Evolutionary conservation across 1,140 invertebrate genomes (phyloP).

Genomic region (Danaus melanippus): DNA sequence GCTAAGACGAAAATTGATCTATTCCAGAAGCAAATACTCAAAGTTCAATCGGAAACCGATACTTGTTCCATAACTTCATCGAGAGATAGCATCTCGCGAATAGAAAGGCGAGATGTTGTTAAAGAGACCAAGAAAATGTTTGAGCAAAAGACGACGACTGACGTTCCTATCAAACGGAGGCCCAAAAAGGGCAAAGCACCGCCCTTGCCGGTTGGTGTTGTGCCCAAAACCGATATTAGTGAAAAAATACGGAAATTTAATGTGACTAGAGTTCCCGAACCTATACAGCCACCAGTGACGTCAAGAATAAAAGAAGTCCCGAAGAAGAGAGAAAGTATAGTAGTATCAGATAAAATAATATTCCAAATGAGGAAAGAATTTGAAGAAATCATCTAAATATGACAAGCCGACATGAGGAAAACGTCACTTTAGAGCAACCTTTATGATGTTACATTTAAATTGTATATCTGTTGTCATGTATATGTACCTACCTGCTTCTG

Average conservation of each 20-base stretch:
- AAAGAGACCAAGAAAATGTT: slow-evolving; percentile 49
- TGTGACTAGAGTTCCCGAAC: slow-evolving; percentile 31
- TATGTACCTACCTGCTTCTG: not conserved
- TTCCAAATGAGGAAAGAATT: slow-evolving; percentile 56
- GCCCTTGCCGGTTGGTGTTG: slow-evolving; percentile 28
- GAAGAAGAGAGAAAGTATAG: slow-evolving; percentile 24
- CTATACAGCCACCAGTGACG: slow-evolving; percentile 27
- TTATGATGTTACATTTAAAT: slow-evolving; percentile 2
- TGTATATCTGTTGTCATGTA: not conserved
- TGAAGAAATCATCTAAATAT: slow-evolving; percentile 40
- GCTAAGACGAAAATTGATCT: slow-evolving; percentile 67
- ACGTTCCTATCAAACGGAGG: slow-evolving; percentile 8
- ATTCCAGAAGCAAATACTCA: slow-evolving; percentile 65
- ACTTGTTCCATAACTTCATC: slow-evolving; percentile 47
- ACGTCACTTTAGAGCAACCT: too few relatives aligned
- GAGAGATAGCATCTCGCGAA: slow-evolving; percentile 26
- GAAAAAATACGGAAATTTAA: slow-evolving; percentile 68
- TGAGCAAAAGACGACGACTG: slow-evolving; percentile 33
- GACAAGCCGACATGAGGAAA: not conserved
- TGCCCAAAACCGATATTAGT: slow-evolving; percentile 45
- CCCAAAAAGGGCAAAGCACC: slow-evolving; percentile 27
- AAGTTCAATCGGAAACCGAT: slow-evolving; percentile 49
- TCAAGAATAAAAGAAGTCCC: slow-evolving; percentile 31
- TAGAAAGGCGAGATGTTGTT: slow-evolving; percentile 24
- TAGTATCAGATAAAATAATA: slow-evolving; percentile 46